Percentiles rank a stretch among this genome's conserved stretches.
These are phyloP conservation scores for Pyxicephalus adspersus DNA, from an alignment of 2,113 vertebrate genomes.

Conservation along the genomic window DNA sequence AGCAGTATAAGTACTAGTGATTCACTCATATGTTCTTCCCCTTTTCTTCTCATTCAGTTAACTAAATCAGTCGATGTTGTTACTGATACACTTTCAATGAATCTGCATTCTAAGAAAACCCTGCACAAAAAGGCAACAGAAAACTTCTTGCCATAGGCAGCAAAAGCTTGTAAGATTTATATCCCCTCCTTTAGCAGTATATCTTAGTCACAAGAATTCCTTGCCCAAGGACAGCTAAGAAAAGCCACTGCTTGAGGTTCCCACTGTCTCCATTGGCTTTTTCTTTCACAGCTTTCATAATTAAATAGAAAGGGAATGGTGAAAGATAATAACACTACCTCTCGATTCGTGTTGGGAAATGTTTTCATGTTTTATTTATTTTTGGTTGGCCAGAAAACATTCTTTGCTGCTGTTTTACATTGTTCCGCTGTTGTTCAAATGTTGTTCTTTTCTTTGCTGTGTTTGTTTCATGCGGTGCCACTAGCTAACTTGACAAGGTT, in stretches of 20 bases:
- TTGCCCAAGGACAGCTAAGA: conserved; percentile 44
- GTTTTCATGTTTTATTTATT: neutral
- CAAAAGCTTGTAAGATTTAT: conserved; percentile 43
- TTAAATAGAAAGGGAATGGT: conserved; percentile 6
- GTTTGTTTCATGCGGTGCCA: neutral
- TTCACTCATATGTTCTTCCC: neutral
- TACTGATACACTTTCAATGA: conserved; percentile 17
- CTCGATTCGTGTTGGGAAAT: neutral
- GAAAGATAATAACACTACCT: neutral
- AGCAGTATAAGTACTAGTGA: neutral
- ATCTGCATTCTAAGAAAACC: conserved; percentile 35
- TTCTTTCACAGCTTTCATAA: conserved; percentile 15
- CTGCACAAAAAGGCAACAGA: conserved; percentile 24
- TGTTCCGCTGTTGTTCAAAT: neutral
- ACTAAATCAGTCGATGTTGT: conserved; percentile 10
- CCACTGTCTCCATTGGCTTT: neutral
- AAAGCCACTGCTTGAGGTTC: conserved; percentile 27
- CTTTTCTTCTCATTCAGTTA: neutral
- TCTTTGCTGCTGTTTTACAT: neutral
- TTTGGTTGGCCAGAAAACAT: neutral
- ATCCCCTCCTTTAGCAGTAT: conserved; percentile 28
- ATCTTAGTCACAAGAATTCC: conserved; percentile 31
- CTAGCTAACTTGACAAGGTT: too few relatives aligned
- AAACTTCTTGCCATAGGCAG: conserved; percentile 39
- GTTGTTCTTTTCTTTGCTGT: neutral